Conservation (phyloP, 2,113 vertebrate genomes). For the Plestiodon gilberti region DNA sequence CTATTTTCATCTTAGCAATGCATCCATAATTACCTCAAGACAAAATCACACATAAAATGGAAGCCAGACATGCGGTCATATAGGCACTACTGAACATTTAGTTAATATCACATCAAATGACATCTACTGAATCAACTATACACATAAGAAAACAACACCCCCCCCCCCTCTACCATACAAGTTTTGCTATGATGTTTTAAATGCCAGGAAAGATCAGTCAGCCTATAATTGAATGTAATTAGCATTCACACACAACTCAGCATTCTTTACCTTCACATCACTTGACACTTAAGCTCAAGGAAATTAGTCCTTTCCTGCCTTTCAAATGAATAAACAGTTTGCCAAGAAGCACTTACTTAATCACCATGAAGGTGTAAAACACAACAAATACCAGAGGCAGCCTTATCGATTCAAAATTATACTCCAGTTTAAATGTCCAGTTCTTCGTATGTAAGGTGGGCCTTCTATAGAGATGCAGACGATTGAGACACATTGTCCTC, state of each 20-base stretch:
- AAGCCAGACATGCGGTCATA: slow-evolving; percentile 44
- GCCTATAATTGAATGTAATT: slow-evolving; percentile 63
- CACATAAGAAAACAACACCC: background rate
- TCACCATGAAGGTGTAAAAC: slow-evolving; percentile 30
- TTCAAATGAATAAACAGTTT: slow-evolving; percentile 45
- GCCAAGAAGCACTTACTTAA: slow-evolving; percentile 31
- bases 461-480: background rate
- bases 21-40: slow-evolving; percentile 42
- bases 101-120: slow-evolving; percentile 42
- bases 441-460: background rate
- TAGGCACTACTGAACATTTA: slow-evolving; percentile 14
- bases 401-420: background rate
- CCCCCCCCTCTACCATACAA: slow-evolving; percentile 2
- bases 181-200: slow-evolving; percentile 43
- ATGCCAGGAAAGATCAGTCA: slow-evolving; percentile 58
- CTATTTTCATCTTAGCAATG: slow-evolving; percentile 29
- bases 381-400: slow-evolving; percentile 11
- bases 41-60: background rate
- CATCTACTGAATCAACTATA: background rate
- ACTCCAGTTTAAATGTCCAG: background rate
- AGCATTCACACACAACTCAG: slow-evolving; percentile 26
- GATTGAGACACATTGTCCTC: background rate
- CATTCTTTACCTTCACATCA: slow-evolving; percentile 48
- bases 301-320: slow-evolving; percentile 59
- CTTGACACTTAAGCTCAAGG: slow-evolving; percentile 35